phyloP scores from a whole-genome alignment of 2,888 invertebrate species.

The Blastobasis lacticolella region DNA sequence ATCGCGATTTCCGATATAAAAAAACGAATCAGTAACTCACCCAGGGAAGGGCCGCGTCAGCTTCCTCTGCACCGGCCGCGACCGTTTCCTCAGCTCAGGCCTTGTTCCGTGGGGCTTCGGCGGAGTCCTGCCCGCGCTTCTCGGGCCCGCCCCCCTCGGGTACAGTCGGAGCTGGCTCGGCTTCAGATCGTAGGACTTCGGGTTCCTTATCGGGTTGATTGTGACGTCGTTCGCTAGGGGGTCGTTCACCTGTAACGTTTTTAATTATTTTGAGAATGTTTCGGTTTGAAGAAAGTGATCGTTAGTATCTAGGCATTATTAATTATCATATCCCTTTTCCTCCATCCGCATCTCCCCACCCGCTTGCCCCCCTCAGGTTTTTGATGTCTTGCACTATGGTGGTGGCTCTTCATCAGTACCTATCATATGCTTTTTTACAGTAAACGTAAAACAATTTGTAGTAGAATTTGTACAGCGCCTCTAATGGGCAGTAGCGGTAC shows the following conservation, averaged over 20 bases:
- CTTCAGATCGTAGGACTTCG: conserved; percentile 53
- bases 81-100: conserved; percentile 45
- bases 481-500: too few species aligned
- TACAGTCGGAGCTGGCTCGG: conserved; percentile 29
- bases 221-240: conserved; percentile 50
- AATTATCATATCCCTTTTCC: too few species aligned
- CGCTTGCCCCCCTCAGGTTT: too few species aligned
- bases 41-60: conserved; percentile 63
- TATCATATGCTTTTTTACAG: too few species aligned
- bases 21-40: conserved; percentile 26
- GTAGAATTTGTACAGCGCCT: too few species aligned
- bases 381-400: too few species aligned
- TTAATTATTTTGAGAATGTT: conserved; percentile 24
- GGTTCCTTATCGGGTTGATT: conserved; percentile 39
- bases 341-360: too few species aligned
- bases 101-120: conserved; percentile 27
- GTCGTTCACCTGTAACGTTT: conserved; percentile 27
- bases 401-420: too few species aligned
- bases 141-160: conserved; percentile 20
- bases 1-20: too few species aligned
- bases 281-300: conserved; percentile 3
- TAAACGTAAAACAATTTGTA: too few species aligned
- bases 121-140: conserved; percentile 22
- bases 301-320: too few species aligned
- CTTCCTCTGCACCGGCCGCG: conserved; percentile 36